These are phyloP conservation scores for Perizoma affinitatum DNA, from an alignment of 2,888 invertebrate species.

Conservation along the genomic window DNA sequence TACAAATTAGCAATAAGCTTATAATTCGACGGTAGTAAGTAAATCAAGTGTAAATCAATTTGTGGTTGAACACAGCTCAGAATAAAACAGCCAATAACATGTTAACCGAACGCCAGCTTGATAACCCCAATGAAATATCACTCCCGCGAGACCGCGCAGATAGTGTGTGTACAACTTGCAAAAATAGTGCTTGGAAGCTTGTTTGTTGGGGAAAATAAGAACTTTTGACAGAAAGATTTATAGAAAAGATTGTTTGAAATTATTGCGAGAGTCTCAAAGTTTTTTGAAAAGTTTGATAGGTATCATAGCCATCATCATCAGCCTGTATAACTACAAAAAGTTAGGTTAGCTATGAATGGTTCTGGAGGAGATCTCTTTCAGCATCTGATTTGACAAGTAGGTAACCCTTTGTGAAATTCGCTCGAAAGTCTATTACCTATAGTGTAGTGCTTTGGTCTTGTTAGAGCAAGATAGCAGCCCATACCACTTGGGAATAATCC, in stretches of 20 bases:
- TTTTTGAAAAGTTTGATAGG: background rate
- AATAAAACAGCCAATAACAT: conserved; percentile 27
- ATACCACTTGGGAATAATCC: conserved; percentile 53
- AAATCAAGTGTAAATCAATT: conserved; percentile 2
- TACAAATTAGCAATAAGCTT: too few species aligned
- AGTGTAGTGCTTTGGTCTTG: too few species aligned
- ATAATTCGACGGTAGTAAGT: too few species aligned
- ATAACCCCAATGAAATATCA: conserved; percentile 47
- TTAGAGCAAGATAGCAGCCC: too few species aligned
- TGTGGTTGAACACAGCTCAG: conserved; percentile 1
- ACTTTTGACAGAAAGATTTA: conserved; percentile 32
- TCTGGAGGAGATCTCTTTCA: background rate
- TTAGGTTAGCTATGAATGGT: background rate
- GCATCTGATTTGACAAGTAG: too few species aligned
- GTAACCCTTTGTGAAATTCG: too few species aligned
- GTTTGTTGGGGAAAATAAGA: conserved; percentile 21
- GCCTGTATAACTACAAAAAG: too few species aligned
- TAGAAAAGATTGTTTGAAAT: conserved; percentile 31
- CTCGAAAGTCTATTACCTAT: too few species aligned
- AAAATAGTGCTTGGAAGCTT: conserved; percentile 49
- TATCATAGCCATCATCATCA: background rate
- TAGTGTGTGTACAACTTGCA: conserved; percentile 50
- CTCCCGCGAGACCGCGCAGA: conserved; percentile 47
- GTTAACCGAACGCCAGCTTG: conserved; percentile 29
- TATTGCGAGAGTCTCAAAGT: conserved; percentile 4